Percentiles rank a stretch among this genome's conserved stretches.
Conservation (phyloP, 2,888 invertebrate species). For the Pachymerium ferrugineum region DNA sequence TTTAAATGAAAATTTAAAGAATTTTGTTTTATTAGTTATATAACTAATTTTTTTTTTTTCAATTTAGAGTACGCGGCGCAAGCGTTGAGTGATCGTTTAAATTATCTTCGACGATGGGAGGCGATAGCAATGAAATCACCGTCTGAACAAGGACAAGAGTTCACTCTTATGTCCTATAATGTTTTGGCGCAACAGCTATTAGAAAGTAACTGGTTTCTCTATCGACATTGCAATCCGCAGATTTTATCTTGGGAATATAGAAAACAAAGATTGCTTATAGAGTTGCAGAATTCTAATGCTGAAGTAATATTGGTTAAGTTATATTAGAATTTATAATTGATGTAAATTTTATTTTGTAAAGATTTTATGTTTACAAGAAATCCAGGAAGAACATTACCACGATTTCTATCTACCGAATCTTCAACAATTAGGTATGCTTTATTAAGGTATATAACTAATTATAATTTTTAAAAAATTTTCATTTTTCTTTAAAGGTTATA, state of each 20-base stretch:
- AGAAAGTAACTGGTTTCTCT: slow-evolving; percentile 66
- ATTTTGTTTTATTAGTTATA: not conserved
- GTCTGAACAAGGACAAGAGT: slow-evolving; percentile 44
- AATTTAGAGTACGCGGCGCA: not conserved
- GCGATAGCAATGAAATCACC: not conserved
- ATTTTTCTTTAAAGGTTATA: slow-evolving; percentile 57
- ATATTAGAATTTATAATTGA: slow-evolving; percentile 33
- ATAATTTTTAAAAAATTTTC: not conserved
- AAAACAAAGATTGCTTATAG: slow-evolving; percentile 54
- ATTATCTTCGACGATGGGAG: slow-evolving; percentile 17
- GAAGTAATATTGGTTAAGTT: slow-evolving; percentile 50
- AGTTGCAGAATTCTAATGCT: slow-evolving; percentile 56
- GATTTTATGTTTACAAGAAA: slow-evolving; percentile 86
- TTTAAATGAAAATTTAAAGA: not conserved
- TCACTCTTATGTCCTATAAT: slow-evolving; percentile 78
- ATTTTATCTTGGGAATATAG: slow-evolving; percentile 67
- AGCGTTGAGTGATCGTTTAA: no score
- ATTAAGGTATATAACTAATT: not conserved
- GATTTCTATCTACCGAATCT: slow-evolving; percentile 56
- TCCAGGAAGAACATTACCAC: slow-evolving; percentile 67
- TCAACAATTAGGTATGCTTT: slow-evolving; percentile 45
- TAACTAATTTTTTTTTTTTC: not conserved
- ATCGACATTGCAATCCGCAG: slow-evolving; percentile 56
- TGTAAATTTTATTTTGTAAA: slow-evolving; percentile 44
- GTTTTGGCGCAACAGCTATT: slow-evolving; percentile 78